Conservation (phyloP, 2,797 vertebrate genomes). For the Gymnothorax reevesii region DNA sequence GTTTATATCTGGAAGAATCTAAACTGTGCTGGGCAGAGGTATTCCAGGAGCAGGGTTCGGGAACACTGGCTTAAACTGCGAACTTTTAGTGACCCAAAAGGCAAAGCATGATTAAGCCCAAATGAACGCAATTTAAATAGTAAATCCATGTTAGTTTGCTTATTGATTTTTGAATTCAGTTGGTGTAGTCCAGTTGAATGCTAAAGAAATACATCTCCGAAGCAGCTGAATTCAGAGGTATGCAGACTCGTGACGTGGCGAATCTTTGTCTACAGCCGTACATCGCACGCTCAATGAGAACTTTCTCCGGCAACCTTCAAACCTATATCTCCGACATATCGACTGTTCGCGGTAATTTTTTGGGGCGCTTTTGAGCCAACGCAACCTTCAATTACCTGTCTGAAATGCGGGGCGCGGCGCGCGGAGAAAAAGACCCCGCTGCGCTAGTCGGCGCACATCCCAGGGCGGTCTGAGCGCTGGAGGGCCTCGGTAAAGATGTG, state of each 20-base stretch:
- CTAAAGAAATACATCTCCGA: neutral
- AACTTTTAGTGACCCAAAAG: too few species aligned
- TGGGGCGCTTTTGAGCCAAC: neutral
- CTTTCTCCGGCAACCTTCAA: neutral
- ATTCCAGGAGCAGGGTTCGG: too few species aligned
- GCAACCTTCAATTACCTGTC: neutral
- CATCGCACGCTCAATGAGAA: neutral
- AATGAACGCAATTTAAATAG: too few species aligned
- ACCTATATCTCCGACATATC: neutral
- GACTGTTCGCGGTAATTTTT: neutral
- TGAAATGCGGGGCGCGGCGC: neutral
- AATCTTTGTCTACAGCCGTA: neutral
- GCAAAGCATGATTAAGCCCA: too few species aligned
- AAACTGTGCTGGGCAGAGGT: too few species aligned
- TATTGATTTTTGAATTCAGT: neutral
- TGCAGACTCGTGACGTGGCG: neutral
- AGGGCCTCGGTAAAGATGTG: slow-evolving; percentile 44
- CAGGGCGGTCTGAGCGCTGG: slow-evolving; percentile 28
- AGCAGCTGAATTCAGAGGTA: neutral
- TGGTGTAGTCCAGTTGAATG: neutral
- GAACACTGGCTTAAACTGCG: too few species aligned
- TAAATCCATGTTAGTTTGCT: too few species aligned
- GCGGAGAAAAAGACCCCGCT: neutral
- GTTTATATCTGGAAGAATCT: too few species aligned
- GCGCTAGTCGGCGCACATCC: neutral